phyloP scores from a whole-genome alignment of 1,140 invertebrate species.

The Aricia agestis region DNA sequence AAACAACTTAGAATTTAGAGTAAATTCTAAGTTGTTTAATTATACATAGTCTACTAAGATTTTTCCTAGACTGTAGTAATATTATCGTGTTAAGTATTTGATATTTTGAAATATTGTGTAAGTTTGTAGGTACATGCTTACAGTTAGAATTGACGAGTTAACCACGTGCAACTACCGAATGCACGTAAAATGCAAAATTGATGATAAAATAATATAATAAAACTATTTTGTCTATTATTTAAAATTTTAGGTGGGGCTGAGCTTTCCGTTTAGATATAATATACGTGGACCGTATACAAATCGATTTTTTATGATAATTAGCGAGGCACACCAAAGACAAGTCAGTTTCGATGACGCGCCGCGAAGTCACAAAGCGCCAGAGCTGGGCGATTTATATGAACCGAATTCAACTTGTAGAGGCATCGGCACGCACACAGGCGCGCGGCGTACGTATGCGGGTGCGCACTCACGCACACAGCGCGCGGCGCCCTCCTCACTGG shows the following conservation, averaged over 20 bases:
- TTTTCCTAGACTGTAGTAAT: not conserved
- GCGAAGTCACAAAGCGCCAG: slow-evolving; percentile 64
- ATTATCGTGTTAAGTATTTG: not conserved
- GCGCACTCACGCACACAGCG: slow-evolving; percentile 62
- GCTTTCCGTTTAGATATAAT: slow-evolving; percentile 1
- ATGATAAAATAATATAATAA: not conserved
- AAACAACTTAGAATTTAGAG: not conserved
- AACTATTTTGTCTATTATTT: slow-evolving; percentile 8
- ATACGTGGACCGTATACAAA: slow-evolving; percentile 36
- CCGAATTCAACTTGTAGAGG: slow-evolving; percentile 54
- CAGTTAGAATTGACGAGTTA: too few relatives aligned
- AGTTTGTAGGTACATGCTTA: too few relatives aligned
- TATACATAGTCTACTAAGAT: not conserved
- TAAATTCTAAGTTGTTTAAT: not conserved
- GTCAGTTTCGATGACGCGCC: slow-evolving; percentile 49
- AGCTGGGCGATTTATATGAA: slow-evolving; percentile 65
- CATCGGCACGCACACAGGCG: slow-evolving; percentile 38
- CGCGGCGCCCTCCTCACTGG: slow-evolving; percentile 52
- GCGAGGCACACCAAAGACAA: slow-evolving; percentile 40
- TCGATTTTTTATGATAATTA: slow-evolving; percentile 59
- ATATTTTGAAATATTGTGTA: not conserved
- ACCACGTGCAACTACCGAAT: too few relatives aligned
- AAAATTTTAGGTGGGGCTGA: not conserved
- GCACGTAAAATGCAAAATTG: too few relatives aligned
- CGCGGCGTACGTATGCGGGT: slow-evolving; percentile 41